Evolutionary conservation across 1,140 invertebrate species (phyloP).

Genomic region (Pseudomyrmex gracilis): DNA sequence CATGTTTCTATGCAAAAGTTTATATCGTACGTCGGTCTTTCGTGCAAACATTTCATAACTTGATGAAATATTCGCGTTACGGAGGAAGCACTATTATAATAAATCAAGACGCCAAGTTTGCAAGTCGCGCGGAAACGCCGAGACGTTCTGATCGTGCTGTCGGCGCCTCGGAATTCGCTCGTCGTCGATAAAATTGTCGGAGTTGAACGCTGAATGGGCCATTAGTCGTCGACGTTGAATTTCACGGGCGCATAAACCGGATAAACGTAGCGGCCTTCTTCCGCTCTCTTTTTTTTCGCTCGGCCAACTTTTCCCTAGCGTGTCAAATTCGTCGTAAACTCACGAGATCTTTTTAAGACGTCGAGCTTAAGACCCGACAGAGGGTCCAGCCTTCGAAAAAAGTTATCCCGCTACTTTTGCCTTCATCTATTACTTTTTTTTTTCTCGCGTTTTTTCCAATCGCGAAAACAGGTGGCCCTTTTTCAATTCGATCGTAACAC

Average conservation of each 20-base stretch:
- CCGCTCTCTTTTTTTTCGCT: neutral
- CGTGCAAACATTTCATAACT: neutral
- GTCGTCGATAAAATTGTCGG: slow-evolving; percentile 33
- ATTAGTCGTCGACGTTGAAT: slow-evolving; percentile 38
- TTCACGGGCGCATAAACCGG: slow-evolving; percentile 20
- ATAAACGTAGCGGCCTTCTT: neutral
- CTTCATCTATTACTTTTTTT: neutral
- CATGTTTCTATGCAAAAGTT: neutral
- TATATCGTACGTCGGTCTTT: neutral
- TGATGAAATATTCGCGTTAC: neutral
- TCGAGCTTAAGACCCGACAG: neutral
- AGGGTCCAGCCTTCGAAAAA: neutral
- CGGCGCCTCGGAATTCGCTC: neutral
- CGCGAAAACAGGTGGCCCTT: slow-evolving; percentile 44
- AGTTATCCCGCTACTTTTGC: neutral
- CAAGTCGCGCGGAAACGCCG: neutral
- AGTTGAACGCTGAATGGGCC: neutral
- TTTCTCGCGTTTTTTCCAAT: neutral
- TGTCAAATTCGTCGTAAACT: slow-evolving; percentile 42
- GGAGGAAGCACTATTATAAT: slow-evolving; percentile 1
- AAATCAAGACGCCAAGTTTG: neutral
- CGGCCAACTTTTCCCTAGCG: neutral
- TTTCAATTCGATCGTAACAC: slow-evolving; percentile 37
- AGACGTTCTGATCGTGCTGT: neutral
- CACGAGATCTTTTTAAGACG: neutral